Conservation (phyloP, 2,797 vertebrate genomes). For the Synaphobranchus kaupii region DNA sequence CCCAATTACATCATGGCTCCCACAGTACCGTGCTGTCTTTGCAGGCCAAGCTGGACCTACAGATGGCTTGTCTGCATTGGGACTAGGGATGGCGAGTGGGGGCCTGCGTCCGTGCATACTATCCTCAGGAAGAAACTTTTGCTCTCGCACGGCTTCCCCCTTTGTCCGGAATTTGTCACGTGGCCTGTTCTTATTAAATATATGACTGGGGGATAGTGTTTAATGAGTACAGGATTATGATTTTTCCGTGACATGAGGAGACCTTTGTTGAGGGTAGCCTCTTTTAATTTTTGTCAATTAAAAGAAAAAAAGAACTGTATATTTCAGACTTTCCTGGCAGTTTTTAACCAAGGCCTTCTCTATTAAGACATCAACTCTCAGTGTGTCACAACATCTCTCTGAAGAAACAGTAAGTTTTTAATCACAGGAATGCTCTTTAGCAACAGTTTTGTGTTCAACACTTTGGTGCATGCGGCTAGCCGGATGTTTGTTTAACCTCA, state of each 20-base stretch:
- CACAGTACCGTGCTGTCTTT: neutral
- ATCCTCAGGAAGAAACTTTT: neutral
- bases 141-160: neutral
- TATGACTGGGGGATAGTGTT: neutral
- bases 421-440: slow-evolving; percentile 19
- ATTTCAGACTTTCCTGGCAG: neutral
- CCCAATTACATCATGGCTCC: slow-evolving; percentile 22
- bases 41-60: neutral
- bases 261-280: neutral
- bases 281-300: neutral
- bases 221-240: neutral
- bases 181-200: neutral
- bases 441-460: slow-evolving; percentile 9
- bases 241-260: neutral
- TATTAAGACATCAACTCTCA: neutral
- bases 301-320: neutral
- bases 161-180: neutral
- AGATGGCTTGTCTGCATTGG: neutral
- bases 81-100: neutral
- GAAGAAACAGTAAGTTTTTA: slow-evolving; percentile 1
- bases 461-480: neutral
- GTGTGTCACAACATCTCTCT: neutral
- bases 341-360: neutral
- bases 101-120: neutral
- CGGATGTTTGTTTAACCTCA: slow-evolving; percentile 22